phyloP scores from a whole-genome alignment of 37 sponge, comb jelly and placozoan genomes.

The Aplysina aerophoba region DNA sequence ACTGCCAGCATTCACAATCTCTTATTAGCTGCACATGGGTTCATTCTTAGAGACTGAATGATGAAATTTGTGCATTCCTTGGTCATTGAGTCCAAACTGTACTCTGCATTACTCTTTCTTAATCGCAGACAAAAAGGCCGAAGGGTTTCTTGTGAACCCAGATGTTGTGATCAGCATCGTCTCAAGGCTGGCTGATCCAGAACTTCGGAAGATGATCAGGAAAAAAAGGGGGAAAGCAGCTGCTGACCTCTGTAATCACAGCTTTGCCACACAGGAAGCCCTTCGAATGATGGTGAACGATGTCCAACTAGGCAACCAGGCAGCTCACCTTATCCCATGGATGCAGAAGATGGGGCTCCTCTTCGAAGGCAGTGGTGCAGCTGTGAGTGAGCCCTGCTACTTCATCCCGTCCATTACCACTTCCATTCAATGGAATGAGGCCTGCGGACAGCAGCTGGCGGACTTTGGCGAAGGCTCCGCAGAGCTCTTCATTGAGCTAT shows the following conservation, averaged over 20 bases:
- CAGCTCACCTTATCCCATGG: conserved; percentile 45
- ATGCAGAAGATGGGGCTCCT: conserved; percentile 53
- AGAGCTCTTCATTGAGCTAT: conserved; percentile 7
- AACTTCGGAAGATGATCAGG: background rate
- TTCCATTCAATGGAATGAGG: conserved; percentile 12
- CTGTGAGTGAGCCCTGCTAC: conserved; percentile 5
- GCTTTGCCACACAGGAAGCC: background rate
- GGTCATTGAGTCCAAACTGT: too few relatives aligned
- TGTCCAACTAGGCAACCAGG: background rate
- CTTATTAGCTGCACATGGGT: too few relatives aligned
- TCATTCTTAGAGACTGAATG: too few relatives aligned
- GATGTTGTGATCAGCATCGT: background rate
- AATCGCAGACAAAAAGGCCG: background rate
- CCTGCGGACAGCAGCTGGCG: background rate
- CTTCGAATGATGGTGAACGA: background rate
- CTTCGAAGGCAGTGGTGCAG: conserved; percentile 25
- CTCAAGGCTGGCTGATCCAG: background rate
- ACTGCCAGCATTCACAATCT: too few relatives aligned
- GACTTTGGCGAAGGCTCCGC: background rate
- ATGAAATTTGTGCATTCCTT: too few relatives aligned
- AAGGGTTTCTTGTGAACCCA: background rate
- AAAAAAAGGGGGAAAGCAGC: background rate
- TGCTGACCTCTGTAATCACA: background rate
- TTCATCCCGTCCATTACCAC: conserved; percentile 63
- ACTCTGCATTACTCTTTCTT: too few relatives aligned